Base-by-base conservation (phyloP, 2,888 invertebrate genomes). In the Diadromus collaris region DNA sequence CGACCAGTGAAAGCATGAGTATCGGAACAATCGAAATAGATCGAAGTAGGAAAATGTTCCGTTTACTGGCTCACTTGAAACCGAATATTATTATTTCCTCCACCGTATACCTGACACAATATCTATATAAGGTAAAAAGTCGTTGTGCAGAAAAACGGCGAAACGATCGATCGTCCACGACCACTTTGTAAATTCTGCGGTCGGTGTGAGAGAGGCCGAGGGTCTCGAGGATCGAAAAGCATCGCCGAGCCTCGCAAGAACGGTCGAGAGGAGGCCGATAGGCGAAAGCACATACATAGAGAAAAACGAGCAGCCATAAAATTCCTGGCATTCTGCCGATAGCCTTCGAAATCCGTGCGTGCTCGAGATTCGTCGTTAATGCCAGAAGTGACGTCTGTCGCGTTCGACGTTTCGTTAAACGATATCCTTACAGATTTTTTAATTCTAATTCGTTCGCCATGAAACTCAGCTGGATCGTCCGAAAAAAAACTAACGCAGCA, bases 321-420 rank as follows among this genome's bases (percentile, higher is more conserved):
- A 84, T 82, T 83, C 78, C 68, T 80, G 81, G 82, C 82, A 83
- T 76, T 81, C 74, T 73, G 76, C 81, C 81, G 79, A 81, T 80
- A 81, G 79, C 83, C 83, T 83, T 82, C 81, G 69, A 51, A 67
- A 76, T 68, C 70, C 58, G 48, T 76, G 71, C 74, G 78, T 77
- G 65, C 27, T 67, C 19, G 44, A 76, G 51, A 69, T 69, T 76
- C 58, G 46, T 69, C 58, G 34, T 24, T 61, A 48, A 61, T 65
- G 24, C 58, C 44, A 29, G 32, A 44, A 56, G 27, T 13, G 56
- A 27, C n/a, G 41, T 41, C 29, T 34, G 51, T 51, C 34, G 16
- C 41, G 34, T 34, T 48, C 16, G 65, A 38, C 34, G 16, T 41
- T 54, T 68, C 13, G 19, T 54, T 41, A 41, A 3, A 29, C 32